These are phyloP conservation scores for Anoncus sp. DNA, from an alignment of 2,888 invertebrate genomes.

Conservation along the genomic window DNA sequence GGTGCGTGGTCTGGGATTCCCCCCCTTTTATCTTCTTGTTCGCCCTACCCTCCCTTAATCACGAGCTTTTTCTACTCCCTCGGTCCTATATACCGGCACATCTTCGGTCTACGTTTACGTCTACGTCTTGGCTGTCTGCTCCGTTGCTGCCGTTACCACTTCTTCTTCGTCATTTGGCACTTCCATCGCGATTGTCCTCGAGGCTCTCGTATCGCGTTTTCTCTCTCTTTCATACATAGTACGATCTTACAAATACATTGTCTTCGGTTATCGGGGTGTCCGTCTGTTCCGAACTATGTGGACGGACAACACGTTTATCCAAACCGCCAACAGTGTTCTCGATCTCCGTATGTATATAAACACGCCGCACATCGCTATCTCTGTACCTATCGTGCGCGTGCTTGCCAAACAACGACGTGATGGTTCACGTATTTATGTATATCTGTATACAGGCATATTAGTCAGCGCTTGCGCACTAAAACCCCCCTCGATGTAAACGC, in stretches of 20 bases:
- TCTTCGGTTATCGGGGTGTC: conserved; percentile 6
- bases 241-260: neutral
- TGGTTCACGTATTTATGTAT: neutral
- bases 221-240: neutral
- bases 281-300: neutral
- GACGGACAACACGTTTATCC: neutral
- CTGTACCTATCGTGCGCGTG: conserved; percentile 15
- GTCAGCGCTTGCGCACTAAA: neutral
- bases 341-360: conserved; percentile 1
- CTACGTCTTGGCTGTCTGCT: conserved; percentile 39
- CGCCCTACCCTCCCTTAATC: conserved; percentile 7
- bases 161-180: neutral
- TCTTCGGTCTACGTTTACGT: conserved; percentile 45
- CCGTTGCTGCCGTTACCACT: conserved; percentile 24
- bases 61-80: conserved; percentile 23
- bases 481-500: conserved; percentile 21
- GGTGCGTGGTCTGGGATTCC: conserved; percentile 72
- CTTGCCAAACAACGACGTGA: conserved; percentile 11
- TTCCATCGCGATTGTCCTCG: conserved; percentile 4
- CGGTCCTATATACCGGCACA: conserved; percentile 40
- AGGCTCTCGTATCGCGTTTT: neutral
- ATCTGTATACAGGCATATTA: neutral
- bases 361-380: neutral
- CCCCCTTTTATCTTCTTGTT: conserved; percentile 31
- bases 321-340: neutral